Percentiles rank a stretch among this genome's conserved stretches.
These are phyloP conservation scores for Ciona savignyi DNA, from an alignment of 23 tunicate species.

Conservation along the genomic window DNA sequence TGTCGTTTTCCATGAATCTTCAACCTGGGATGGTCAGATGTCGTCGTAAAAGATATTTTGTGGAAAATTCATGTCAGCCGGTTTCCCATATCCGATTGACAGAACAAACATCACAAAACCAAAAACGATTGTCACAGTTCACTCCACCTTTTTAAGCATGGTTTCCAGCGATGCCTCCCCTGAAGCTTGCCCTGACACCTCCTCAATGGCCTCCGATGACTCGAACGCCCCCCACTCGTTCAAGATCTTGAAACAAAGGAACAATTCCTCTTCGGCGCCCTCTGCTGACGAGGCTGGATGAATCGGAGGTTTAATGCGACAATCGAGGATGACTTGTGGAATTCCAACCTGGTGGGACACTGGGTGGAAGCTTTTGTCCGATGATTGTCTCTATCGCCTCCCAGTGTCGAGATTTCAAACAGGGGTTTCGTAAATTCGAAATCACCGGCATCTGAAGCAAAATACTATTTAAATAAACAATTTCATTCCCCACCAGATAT, in stretches of 20 bases:
- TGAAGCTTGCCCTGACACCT: conserved; percentile 95
- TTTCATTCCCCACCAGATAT: too few relatives aligned
- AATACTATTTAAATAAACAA: too few relatives aligned
- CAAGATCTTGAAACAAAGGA: conserved; percentile 41
- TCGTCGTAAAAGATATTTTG: too few relatives aligned
- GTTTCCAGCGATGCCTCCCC: conserved; percentile 99
- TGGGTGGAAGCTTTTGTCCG: conserved; percentile 67
- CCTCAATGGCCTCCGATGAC: conserved; percentile 87
- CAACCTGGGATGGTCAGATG: too few relatives aligned
- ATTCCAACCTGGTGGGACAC: not conserved
- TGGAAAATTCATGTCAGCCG: not conserved
- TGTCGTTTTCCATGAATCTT: conserved; percentile 93
- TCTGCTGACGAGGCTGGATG: conserved; percentile 13
- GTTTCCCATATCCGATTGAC: too few relatives aligned
- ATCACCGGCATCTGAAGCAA: conserved; percentile 85
- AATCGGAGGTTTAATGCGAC: too few relatives aligned
- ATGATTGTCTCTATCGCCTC: conserved; percentile 67
- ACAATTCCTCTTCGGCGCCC: conserved; percentile 34
- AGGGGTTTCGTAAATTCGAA: conserved; percentile 89
- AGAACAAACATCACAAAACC: too few relatives aligned
- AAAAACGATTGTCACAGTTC: too few relatives aligned
- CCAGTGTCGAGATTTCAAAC: conserved; percentile 97
- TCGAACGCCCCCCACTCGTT: conserved; percentile 97
- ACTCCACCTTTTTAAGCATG: conserved; percentile 84
- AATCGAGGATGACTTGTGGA: too few relatives aligned